phyloP scores from a whole-genome alignment of 2,888 invertebrate genomes.

The Dimorphilus gyrociliatus region DNA sequence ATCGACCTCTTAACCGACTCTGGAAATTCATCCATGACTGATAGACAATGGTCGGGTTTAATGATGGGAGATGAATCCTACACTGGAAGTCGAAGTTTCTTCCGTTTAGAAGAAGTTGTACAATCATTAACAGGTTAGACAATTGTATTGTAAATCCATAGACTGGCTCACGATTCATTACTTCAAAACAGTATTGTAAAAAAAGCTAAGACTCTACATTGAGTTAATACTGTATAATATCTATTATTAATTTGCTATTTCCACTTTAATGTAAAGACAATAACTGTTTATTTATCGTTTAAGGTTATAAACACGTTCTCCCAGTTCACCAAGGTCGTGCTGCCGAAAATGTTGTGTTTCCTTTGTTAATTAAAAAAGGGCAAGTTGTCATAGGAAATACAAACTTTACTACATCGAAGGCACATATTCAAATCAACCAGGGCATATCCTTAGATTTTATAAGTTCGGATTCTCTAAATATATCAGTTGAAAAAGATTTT shows the following conservation, averaged over 20 bases:
- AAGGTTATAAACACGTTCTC: background rate
- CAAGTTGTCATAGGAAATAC: background rate
- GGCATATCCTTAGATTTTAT: background rate
- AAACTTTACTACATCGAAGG: background rate
- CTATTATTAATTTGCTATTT: too few relatives aligned
- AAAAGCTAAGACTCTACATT: too few relatives aligned
- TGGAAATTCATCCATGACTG: background rate
- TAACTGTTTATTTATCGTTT: too few relatives aligned
- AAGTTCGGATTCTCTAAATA: too few relatives aligned
- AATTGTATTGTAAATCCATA: too few relatives aligned
- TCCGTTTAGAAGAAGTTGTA: background rate
- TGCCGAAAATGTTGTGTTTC: slow-evolving; percentile 1
- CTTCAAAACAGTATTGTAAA: too few relatives aligned
- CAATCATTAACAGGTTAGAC: too few relatives aligned
- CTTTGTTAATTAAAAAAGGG: background rate
- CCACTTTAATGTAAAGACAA: too few relatives aligned
- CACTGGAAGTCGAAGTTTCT: background rate
- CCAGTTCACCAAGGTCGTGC: slow-evolving; percentile 1
- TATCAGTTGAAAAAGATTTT: too few relatives aligned
- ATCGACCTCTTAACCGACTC: slow-evolving; percentile 2
- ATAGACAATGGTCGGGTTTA: background rate
- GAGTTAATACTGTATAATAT: too few relatives aligned
- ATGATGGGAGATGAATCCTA: slow-evolving; percentile 2
- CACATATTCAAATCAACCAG: background rate
- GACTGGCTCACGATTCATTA: too few relatives aligned